A percentile compares a stretch with the other conserved stretches of the same genome.
Evolutionary conservation across 2,888 invertebrate species (phyloP).

Genomic region (Bursaphelenchus okinawaensis): DNA sequence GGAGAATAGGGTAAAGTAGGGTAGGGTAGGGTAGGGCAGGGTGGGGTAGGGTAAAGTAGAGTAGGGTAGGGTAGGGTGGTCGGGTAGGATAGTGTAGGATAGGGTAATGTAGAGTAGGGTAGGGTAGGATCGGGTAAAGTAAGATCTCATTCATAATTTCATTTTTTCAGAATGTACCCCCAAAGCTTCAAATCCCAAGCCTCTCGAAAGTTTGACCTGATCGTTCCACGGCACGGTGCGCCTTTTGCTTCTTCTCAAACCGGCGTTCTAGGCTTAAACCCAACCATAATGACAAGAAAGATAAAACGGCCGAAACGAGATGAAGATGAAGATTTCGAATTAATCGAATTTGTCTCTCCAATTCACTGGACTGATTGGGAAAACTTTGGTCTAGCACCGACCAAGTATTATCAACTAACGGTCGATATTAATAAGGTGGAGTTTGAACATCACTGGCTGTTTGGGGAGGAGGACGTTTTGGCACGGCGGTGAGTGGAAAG

Average conservation of each 20-base stretch:
- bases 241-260: background rate
- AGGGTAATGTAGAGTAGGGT: too few relatives aligned
- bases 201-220: background rate
- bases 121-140: too few relatives aligned
- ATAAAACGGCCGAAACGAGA: slow-evolving; percentile 24
- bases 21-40: too few relatives aligned
- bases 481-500: slow-evolving; percentile 20
- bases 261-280: slow-evolving; percentile 1
- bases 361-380: slow-evolving; percentile 23
- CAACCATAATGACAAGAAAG: slow-evolving; percentile 1
- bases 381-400: background rate
- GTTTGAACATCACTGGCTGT: slow-evolving; percentile 40
- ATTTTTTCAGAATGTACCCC: slow-evolving; percentile 8
- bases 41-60: too few relatives aligned
- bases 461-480: slow-evolving; percentile 23
- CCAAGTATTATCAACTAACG: slow-evolving; percentile 22
- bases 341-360: slow-evolving; percentile 16
- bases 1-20: too few relatives aligned
- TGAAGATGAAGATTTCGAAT: slow-evolving; percentile 23
- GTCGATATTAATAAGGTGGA: slow-evolving; percentile 36
- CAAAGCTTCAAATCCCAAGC: background rate
- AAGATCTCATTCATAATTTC: too few relatives aligned
- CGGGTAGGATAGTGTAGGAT: too few relatives aligned
- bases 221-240: slow-evolving; percentile 4
- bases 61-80: too few relatives aligned